Conservation (phyloP, 2,888 invertebrate species). For the Clanis bilineata region DNA sequence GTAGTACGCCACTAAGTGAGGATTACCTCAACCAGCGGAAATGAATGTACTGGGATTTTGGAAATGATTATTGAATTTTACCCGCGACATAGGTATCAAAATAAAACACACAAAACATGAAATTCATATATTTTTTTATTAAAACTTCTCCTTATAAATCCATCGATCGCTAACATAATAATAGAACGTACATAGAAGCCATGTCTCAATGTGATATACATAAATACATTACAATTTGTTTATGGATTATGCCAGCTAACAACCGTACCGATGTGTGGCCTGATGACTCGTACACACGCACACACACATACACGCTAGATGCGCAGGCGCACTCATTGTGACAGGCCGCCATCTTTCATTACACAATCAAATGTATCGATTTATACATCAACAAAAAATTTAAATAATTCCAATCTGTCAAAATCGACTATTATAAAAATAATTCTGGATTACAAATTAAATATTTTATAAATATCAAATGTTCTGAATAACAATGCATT, state of each 20-base stretch:
- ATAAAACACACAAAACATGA: constrained; percentile 41
- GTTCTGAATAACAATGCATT: no score
- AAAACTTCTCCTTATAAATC: constrained; percentile 81
- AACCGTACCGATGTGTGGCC: constrained; percentile 42
- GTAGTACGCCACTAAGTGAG: no score
- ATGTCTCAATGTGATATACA: constrained; percentile 64
- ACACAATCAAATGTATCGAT: no score
- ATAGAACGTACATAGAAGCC: constrained; percentile 77
- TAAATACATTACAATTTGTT: constrained; percentile 51
- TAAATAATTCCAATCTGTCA: neutral
- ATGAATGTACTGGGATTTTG: no score
- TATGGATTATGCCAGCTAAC: constrained; percentile 44
- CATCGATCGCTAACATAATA: constrained; percentile 79
- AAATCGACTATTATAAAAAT: no score
- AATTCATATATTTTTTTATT: constrained; percentile 78
- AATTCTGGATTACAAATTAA: no score
- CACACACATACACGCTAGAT: constrained; percentile 27
- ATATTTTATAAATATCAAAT: no score
- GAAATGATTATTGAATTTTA: neutral
- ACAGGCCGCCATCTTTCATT: constrained; percentile 34
- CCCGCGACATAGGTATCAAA: constrained; percentile 23
- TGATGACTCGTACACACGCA: constrained; percentile 30
- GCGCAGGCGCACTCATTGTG: constrained; percentile 21
- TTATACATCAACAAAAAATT: no score
- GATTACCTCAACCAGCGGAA: no score